phyloP scores from a whole-genome alignment of 2,888 invertebrate species.

The Scaptodrosophila latifasciaeformis region DNA sequence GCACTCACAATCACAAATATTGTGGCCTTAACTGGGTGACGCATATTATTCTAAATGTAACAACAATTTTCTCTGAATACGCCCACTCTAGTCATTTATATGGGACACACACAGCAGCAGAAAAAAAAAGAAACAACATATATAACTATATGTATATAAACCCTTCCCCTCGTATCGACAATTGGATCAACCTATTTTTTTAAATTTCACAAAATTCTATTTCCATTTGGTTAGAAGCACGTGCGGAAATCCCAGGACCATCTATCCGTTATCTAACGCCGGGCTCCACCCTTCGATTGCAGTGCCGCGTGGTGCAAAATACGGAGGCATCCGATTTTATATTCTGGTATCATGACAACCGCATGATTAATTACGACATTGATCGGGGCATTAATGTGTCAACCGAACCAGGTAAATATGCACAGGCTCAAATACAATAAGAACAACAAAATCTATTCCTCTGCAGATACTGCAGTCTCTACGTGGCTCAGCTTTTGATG shows the following conservation, averaged over 20 bases:
- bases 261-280: conserved; percentile 91
- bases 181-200: no score
- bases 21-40: conserved; percentile 47
- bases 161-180: no score
- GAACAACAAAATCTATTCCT: no score
- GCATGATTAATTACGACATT: conserved; percentile 93
- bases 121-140: neutral
- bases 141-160: no score
- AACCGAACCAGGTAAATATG: conserved; percentile 82
- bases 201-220: conserved; percentile 8
- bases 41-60: conserved; percentile 67
- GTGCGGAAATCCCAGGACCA: conserved; percentile 90
- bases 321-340: conserved; percentile 90
- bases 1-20: neutral
- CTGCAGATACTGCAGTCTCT: neutral
- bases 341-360: conserved; percentile 91
- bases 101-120: neutral
- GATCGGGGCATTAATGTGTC: conserved; percentile 91
- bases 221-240: conserved; percentile 80
- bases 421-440: neutral
- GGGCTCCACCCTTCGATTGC: conserved; percentile 87
- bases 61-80: conserved; percentile 63
- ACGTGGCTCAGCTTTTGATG: neutral
- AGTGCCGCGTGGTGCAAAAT: conserved; percentile 88
- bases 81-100: no score